These are phyloP conservation scores for Laupala kohalensis DNA, from an alignment of 1,140 invertebrate species.

Conservation along the genomic window DNA sequence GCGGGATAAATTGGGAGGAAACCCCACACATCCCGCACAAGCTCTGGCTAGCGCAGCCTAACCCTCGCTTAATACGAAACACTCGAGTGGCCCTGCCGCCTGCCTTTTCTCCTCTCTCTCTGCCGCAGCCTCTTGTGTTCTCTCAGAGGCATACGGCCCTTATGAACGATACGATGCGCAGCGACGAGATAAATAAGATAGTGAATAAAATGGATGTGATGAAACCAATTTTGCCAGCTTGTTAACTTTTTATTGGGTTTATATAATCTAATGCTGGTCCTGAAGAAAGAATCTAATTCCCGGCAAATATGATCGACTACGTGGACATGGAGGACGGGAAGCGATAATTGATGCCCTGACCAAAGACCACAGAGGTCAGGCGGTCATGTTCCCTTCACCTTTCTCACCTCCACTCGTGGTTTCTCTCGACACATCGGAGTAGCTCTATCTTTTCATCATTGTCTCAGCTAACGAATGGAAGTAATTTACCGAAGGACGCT, in stretches of 20 bases:
- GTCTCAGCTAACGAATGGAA: too few species aligned
- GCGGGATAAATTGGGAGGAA: background rate
- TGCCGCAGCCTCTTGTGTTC: background rate
- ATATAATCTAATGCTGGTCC: background rate
- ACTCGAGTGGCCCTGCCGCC: background rate
- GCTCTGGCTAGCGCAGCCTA: background rate
- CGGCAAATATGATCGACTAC: background rate
- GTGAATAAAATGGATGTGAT: background rate
- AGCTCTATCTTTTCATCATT: too few species aligned
- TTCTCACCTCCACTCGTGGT: too few species aligned
- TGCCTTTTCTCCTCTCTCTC: background rate
- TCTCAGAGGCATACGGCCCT: background rate
- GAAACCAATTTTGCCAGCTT: background rate
- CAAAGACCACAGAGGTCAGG: too few species aligned
- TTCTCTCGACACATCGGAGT: too few species aligned
- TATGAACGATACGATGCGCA: too few species aligned
- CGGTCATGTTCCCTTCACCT: too few species aligned
- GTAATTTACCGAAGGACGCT: too few species aligned
- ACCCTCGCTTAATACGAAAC: background rate
- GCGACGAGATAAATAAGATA: background rate
- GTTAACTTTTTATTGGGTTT: background rate
- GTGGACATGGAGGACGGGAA: background rate
- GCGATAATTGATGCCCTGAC: too few species aligned
- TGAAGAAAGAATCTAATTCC: background rate
- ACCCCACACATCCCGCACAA: too few species aligned